Conservation (phyloP, 2,888 invertebrate genomes). For the Mantis religiosa region DNA sequence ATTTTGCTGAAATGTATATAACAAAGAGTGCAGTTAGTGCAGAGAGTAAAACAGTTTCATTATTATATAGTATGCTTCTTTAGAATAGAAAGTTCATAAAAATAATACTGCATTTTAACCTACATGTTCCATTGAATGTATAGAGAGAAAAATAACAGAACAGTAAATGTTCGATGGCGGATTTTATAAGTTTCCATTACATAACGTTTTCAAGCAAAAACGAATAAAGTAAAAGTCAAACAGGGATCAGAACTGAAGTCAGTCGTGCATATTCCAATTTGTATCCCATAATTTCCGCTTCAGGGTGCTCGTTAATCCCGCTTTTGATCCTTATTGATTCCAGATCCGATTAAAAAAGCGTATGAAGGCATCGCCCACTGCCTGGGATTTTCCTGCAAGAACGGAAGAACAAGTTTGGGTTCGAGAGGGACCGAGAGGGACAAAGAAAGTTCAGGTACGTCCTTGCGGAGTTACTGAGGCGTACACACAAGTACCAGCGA, state of each 20-base stretch:
- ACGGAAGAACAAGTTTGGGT: background rate
- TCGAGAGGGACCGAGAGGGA: background rate
- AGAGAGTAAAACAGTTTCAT: too few species aligned
- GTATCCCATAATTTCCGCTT: background rate
- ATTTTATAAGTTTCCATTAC: too few species aligned
- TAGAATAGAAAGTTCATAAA: too few species aligned
- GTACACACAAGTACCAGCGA: background rate
- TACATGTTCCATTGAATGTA: too few species aligned
- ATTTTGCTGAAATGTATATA: too few species aligned
- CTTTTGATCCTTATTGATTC: background rate
- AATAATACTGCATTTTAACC: too few species aligned
- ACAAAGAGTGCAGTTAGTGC: too few species aligned
- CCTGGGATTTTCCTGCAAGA: background rate
- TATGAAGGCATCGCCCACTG: background rate
- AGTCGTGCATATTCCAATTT: background rate
- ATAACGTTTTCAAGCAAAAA: too few species aligned
- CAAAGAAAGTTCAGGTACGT: background rate
- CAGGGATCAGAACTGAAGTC: background rate
- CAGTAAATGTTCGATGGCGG: too few species aligned
- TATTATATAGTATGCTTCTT: too few species aligned
- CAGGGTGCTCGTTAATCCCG: background rate
- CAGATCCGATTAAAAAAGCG: background rate
- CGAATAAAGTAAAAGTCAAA: background rate
- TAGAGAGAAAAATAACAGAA: too few species aligned
- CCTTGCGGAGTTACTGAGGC: background rate